Percentiles rank a stretch among this genome's conserved stretches.
Evolutionary conservation across 2,888 invertebrate species (phyloP).

Genomic region (Agrochola litura): DNA sequence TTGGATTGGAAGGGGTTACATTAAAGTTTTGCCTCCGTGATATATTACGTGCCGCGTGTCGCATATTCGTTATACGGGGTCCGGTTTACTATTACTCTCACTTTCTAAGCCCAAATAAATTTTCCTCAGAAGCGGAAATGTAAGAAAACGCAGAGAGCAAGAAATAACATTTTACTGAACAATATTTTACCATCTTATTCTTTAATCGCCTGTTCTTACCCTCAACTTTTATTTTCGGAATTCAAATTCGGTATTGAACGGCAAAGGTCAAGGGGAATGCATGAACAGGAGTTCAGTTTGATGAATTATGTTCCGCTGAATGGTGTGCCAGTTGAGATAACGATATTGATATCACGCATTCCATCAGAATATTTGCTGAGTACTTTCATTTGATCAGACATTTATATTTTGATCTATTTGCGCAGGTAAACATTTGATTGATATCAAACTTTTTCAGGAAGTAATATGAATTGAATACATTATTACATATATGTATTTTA

Average conservation of each 20-base stretch:
- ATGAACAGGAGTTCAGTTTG: slow-evolving; percentile 40
- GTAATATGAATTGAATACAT: slow-evolving; percentile 29
- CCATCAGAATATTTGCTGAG: slow-evolving; percentile 51
- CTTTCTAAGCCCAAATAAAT: slow-evolving; percentile 81
- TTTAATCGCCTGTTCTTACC: slow-evolving; percentile 50
- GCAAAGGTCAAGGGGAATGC: slow-evolving; percentile 45
- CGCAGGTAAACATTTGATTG: slow-evolving; percentile 49
- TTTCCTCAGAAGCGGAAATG: slow-evolving; percentile 77
- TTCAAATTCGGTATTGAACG: slow-evolving; percentile 34
- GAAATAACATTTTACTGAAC: slow-evolving; percentile 69
- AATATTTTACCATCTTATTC: slow-evolving; percentile 58
- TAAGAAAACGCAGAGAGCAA: slow-evolving; percentile 73
- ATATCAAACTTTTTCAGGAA: slow-evolving; percentile 33
- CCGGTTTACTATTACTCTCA: slow-evolving; percentile 77
- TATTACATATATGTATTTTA: slow-evolving; percentile 17
- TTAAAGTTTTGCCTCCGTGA: slow-evolving; percentile 78
- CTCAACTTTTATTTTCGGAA: slow-evolving; percentile 46
- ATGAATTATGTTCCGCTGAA: slow-evolving; percentile 50
- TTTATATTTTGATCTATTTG: slow-evolving; percentile 45
- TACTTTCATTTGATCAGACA: slow-evolving; percentile 33
- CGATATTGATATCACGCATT: slow-evolving; percentile 53
- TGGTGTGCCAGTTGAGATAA: slow-evolving; percentile 46
- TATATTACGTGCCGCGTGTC: slow-evolving; percentile 81
- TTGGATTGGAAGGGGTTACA: slow-evolving; percentile 72
- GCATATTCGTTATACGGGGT: slow-evolving; percentile 77